A percentile compares a stretch with the other conserved stretches of the same genome.
Conservation (phyloP, 2,113 vertebrate genomes). For the Eretmochelys imbricata region DNA sequence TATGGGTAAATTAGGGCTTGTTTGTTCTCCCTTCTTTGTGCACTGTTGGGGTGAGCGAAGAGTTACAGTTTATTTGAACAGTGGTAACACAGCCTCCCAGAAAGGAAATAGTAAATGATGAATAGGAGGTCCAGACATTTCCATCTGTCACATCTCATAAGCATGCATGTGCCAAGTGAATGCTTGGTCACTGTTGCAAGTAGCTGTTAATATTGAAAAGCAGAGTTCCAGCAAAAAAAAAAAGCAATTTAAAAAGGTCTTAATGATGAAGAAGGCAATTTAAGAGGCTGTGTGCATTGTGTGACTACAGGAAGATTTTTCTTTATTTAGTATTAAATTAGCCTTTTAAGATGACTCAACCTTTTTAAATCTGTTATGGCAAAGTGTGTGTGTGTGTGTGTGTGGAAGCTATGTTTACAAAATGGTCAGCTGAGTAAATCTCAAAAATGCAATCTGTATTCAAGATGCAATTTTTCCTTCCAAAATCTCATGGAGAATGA, state of each 20-base stretch:
- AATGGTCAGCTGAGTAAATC: conserved; percentile 46
- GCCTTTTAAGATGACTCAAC: conserved; percentile 26
- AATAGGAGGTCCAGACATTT: background rate
- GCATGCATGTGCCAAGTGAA: background rate
- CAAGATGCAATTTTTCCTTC: conserved; percentile 69
- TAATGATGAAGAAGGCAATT: conserved; percentile 54
- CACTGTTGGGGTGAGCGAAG: background rate
- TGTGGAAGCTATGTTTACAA: conserved; percentile 32
- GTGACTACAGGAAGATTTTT: conserved; percentile 45
- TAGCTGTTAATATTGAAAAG: conserved; percentile 62
- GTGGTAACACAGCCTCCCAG: background rate
- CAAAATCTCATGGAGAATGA: conserved; percentile 72
- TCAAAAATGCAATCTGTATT: conserved; percentile 68
- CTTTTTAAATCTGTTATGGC: conserved; percentile 33
- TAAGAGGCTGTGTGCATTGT: conserved; percentile 45
- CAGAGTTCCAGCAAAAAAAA: conserved; percentile 35
- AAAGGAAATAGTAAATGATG: conserved; percentile 13
- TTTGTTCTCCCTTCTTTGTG: fast-evolving
- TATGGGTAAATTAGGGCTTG: fast-evolving
- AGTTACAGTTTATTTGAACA: conserved; percentile 10
- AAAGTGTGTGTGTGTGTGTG: background rate
- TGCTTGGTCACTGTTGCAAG: conserved; percentile 57
- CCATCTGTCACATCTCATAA: conserved; percentile 58
- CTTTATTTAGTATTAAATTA: conserved; percentile 24
- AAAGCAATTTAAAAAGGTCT: conserved; percentile 25